Evolutionary conservation across 2,888 invertebrate genomes (phyloP).

Genomic region (Periphyllus acericola): DNA sequence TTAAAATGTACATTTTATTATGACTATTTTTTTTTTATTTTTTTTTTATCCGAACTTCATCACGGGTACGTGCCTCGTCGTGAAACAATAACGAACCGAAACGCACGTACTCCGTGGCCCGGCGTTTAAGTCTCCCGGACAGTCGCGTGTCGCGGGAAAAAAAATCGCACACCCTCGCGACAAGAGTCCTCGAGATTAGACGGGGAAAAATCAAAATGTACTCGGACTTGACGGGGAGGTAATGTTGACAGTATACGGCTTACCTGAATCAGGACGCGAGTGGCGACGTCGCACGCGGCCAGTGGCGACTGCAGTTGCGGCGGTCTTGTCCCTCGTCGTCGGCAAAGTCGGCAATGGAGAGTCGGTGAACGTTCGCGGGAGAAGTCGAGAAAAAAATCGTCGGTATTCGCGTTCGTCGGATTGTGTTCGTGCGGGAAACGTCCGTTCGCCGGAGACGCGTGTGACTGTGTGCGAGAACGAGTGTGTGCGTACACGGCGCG

Average conservation of each 20-base stretch:
- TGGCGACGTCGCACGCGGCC: not conserved
- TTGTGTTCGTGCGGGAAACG: not conserved
- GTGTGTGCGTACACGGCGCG: not conserved
- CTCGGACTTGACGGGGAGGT: no score
- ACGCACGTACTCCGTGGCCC: not conserved
- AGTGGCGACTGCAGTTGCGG: not conserved
- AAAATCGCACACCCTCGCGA: not conserved
- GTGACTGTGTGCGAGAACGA: not conserved
- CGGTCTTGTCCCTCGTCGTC: not conserved
- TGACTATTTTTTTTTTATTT: not conserved
- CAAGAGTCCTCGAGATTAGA: no score
- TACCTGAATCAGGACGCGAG: not conserved
- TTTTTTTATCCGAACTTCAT: no score
- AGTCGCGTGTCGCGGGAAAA: not conserved
- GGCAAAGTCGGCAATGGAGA: not conserved
- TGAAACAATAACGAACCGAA: no score
- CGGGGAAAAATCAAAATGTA: not conserved
- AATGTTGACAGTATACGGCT: not conserved
- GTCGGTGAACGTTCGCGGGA: not conserved
- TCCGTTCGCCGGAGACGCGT: constrained; percentile 15
- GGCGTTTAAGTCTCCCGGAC: constrained; percentile 23
- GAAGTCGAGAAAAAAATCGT: no score
- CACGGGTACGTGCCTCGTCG: no score
- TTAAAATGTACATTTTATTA: not conserved
- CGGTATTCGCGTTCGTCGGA: not conserved